Base-by-base conservation (phyloP, 1,140 invertebrate genomes). In the Zaprionus kolodkinae region DNA sequence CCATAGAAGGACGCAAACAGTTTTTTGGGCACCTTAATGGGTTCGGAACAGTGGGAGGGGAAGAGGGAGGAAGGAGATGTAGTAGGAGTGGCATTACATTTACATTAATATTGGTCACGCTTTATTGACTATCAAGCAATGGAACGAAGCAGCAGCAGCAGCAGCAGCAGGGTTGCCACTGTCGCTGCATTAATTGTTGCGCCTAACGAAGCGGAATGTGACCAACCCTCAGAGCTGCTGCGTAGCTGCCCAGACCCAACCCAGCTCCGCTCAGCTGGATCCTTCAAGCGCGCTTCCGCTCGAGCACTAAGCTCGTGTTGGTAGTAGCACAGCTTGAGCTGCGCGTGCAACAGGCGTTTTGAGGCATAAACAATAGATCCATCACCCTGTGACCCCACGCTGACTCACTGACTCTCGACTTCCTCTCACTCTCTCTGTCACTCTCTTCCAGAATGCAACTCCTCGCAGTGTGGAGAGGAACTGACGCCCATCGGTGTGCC, bases 221-320 rank as follows among this genome's bases (percentile, higher is more conserved):
- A 89, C 77, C 78, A 85, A 71, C 66, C 76, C 56, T 15, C 64
- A 27, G 30, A 11, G 15, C 35, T n/a, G n/a, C n/a, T n/a, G n/a
- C n/a, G n/a, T n/a, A n/a, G n/a, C n/a, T 21, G 17, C 33, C 17
- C 36, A 3, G 12, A 25, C 63, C 15, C 43, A 12, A 27, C 72
- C 55, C 35, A 48, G 35, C 15, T 9, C 12, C 11, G 63, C 52
- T 13, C 38, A 12, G 54, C 25, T 27, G 1, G 66, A 89, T 88
- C 85, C 85, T 88, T 81, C 85, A 88, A 85, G 85, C 85, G 85
- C 85, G 57, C 85, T 88, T 88, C 85, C 85, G 85, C 72, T 59
- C 25, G 0, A 43, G 6, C n/a, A n/a, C n/a, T n/a, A n/a, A n/a
- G n/a, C n/a, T n/a, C n/a, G n/a, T n/a, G n/a, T n/a, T n/a, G n/a